Conservation (phyloP, 2,888 invertebrate species). For the Drosophila paramelanica region DNA sequence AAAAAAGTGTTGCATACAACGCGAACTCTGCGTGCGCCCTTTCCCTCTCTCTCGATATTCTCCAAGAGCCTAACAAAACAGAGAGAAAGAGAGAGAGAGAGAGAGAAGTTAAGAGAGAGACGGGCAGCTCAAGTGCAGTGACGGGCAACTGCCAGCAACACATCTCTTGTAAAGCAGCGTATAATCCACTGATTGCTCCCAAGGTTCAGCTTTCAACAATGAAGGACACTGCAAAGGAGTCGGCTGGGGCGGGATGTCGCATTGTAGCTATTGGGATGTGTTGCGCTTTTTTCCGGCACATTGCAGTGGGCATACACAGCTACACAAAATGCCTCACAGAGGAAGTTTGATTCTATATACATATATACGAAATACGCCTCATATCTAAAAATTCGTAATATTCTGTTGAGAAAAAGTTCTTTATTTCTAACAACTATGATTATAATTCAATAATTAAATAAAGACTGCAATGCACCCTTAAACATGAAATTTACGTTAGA, state of each 20-base stretch:
- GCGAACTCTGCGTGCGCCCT: constrained; percentile 9
- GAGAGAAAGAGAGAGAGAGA: neutral
- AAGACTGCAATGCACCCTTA: neutral
- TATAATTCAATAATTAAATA: too few species aligned
- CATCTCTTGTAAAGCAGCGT: constrained; percentile 62
- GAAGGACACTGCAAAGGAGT: constrained; percentile 52
- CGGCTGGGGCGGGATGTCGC: neutral
- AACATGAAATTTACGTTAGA: neutral
- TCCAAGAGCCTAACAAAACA: neutral
- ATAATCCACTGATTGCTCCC: constrained; percentile 80
- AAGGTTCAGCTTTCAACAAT: constrained; percentile 79
- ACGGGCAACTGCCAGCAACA: constrained; percentile 34
- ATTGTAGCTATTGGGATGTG: constrained; percentile 37
- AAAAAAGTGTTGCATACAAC: constrained; percentile 55
- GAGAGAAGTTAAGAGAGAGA: too few species aligned
- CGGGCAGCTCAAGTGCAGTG: constrained; percentile 9
- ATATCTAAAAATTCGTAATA: neutral
- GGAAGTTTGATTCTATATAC: neutral
- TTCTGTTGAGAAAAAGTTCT: neutral
- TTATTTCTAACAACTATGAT: too few species aligned
- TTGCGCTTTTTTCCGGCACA: constrained; percentile 21
- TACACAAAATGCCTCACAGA: neutral
- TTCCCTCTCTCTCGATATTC: constrained; percentile 1
- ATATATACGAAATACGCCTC: neutral
- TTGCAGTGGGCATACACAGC: constrained; percentile 3